Evolutionary conservation across 2,888 invertebrate species (phyloP).

Genomic region (Sinotaia quadrata): DNA sequence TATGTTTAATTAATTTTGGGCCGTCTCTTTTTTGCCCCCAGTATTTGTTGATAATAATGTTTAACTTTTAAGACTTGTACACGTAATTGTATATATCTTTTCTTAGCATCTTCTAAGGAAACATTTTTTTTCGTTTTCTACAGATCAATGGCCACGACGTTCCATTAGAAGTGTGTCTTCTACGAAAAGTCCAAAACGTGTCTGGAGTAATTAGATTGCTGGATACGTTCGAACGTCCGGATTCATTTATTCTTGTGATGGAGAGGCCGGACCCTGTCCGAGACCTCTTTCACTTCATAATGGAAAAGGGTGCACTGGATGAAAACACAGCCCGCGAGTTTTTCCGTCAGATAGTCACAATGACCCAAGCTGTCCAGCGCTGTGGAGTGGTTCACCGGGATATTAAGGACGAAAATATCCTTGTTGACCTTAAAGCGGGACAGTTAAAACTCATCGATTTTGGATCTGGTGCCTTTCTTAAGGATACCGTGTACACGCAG

Average conservation of each 20-base stretch:
- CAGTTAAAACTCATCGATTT: conserved; percentile 77
- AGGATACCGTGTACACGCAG: conserved; percentile 76
- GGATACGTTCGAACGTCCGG: conserved; percentile 75
- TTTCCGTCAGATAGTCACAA: conserved; percentile 76
- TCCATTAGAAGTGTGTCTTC: conserved; percentile 76
- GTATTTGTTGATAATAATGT: too few species aligned
- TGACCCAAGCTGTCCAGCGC: conserved; percentile 74
- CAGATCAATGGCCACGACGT: conserved; percentile 75
- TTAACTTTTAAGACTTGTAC: too few species aligned
- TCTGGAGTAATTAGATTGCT: conserved; percentile 75
- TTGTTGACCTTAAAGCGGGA: conserved; percentile 76
- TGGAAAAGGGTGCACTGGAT: conserved; percentile 75
- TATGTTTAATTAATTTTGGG: too few species aligned
- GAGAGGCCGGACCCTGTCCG: conserved; percentile 76
- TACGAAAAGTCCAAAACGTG: conserved; percentile 74
- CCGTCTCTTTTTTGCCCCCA: too few species aligned
- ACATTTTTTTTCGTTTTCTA: too few species aligned
- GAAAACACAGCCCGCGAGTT: conserved; percentile 75
- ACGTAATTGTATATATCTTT: too few species aligned
- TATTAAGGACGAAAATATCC: conserved; percentile 78
- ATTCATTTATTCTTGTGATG: conserved; percentile 77
- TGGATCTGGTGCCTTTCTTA: conserved; percentile 77
- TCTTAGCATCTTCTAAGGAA: too few species aligned
- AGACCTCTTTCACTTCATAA: conserved; percentile 78
- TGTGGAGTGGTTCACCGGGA: conserved; percentile 76